These are phyloP conservation scores for Petroica traversi DNA, from an alignment of 2,113 vertebrate species.

Conservation along the genomic window DNA sequence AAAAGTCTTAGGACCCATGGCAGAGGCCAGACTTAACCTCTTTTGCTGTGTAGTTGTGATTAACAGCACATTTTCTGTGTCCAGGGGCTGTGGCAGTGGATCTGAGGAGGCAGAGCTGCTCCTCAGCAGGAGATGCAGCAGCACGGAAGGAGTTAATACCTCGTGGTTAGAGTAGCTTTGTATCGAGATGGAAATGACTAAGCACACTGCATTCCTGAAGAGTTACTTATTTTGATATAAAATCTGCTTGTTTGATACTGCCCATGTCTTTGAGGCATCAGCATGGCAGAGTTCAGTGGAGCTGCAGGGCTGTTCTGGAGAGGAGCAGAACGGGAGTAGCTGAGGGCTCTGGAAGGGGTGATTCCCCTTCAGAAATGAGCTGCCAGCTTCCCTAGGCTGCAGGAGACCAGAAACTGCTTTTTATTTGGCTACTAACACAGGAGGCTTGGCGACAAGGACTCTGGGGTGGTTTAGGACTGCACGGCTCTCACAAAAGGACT, in stretches of 20 bases:
- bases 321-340: not conserved
- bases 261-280: not conserved
- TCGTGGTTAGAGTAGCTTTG: not conserved
- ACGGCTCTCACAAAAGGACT: not conserved
- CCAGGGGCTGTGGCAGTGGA: not conserved
- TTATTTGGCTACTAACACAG: not conserved
- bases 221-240: conserved; percentile 28
- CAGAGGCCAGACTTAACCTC: not conserved
- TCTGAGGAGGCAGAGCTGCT: not conserved
- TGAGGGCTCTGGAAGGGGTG: not conserved
- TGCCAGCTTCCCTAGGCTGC: not conserved
- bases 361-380: not conserved
- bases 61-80: not conserved
- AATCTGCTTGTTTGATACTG: not conserved
- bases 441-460: not conserved
- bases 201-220: not conserved
- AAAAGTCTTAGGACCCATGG: not conserved
- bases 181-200: not conserved
- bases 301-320: not conserved
- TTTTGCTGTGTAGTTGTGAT: not conserved
- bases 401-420: not conserved
- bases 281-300: not conserved
- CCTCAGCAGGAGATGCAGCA: not conserved
- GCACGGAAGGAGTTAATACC: not conserved
- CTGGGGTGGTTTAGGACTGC: not conserved